Base-by-base conservation (phyloP, 2,888 invertebrate species). In the Sinopyrophorus schimmeli region DNA sequence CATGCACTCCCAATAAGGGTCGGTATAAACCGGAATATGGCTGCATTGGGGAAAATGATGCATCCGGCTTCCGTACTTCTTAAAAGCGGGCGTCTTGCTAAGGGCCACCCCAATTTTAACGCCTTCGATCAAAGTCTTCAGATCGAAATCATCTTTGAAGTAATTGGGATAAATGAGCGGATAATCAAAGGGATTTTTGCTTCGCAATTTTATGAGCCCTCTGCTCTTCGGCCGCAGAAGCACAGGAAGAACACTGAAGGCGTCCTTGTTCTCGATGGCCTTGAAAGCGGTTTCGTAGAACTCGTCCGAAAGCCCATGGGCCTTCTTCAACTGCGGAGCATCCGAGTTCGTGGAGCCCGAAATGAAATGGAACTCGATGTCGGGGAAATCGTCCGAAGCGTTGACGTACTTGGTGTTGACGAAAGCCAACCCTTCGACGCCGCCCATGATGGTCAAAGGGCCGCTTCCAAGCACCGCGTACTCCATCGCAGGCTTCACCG, bases 121-220 rank as follows among this genome's bases (percentile, higher is more conserved):
- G 0, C 92, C 92, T 73, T 92, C 92, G 0, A 92, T 77, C 24
- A 93, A 71, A 0, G 86, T 86, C 53, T 86, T 86, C 54, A 89
- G 77, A 61, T 97, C 97, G 53, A 82, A 76, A 11, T 88, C 83
- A 42, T 92, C 88, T 10, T 82, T 73, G 63, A 97, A 82, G 68
- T 97, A 97, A 68, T 96, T 96, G 0, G 96, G 92, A 62, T 92
- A 87, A 42, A 97, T 92, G 48, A 88, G 78, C 0, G 97, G 97
- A 62, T 90, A 88, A 47, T 92, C 89, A 59, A 86, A 85, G 0
- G 96, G 95, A 71, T 92, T 88, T 7, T 81, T 82, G 57, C 89
- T 89, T 5, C 89, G 80, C 11, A 98, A 71, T 59, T 84, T 87
- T 14, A 98, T 84, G 15, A 79, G 77, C 0, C 98, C 98, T 61